Base-by-base conservation (phyloP, 2,888 invertebrate species). In the Fabriciana adippe region DNA sequence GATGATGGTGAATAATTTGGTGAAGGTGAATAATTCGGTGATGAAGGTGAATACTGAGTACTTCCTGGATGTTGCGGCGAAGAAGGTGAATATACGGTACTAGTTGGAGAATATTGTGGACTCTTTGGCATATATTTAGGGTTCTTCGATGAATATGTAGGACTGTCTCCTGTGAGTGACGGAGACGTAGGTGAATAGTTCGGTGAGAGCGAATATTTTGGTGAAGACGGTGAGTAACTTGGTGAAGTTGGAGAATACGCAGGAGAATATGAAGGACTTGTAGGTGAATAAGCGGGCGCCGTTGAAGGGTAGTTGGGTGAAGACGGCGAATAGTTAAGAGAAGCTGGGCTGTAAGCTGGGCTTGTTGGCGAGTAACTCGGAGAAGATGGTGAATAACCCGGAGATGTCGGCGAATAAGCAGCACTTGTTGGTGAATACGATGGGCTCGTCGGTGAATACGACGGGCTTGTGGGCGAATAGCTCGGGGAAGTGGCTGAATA, bases 81-180 rank as follows among this genome's bases (percentile, higher is more conserved):
- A 41, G 94, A 94, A 0, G 97, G 96, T 3, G 96, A 94, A 77
- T 95, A 95, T 11, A 94, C 93, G 47, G 97, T 95, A 78, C 95
- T 94, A 69, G 96, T 95, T 1, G 97, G 96, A 0, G 97, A 96
- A 81, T 96, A 96, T 80, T 94, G 95, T 0, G 96, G 96, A 74
- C 95, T 96, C 0, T 96, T 95, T 2, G 97, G 97, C 2, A 96
- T 95, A 85, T 98, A 98, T 76, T 95, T 96, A 0, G 97, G 97
- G 72, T 96, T 96, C 0, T 97, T 96, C 0, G 98, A 98, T 0
- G 97, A 96, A 84, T 97, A 97, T 65, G 95, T 95, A 0, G 97
- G 97, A 76, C 96, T 96, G 65, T 96, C 95, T 71, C 97, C 95
- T 71, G 94, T 93, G 69, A 95, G 94, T 0, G 96, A 96, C 0